These are phyloP conservation scores for Atractosteus spatula DNA, from an alignment of 2,113 vertebrate species.

Conservation along the genomic window DNA sequence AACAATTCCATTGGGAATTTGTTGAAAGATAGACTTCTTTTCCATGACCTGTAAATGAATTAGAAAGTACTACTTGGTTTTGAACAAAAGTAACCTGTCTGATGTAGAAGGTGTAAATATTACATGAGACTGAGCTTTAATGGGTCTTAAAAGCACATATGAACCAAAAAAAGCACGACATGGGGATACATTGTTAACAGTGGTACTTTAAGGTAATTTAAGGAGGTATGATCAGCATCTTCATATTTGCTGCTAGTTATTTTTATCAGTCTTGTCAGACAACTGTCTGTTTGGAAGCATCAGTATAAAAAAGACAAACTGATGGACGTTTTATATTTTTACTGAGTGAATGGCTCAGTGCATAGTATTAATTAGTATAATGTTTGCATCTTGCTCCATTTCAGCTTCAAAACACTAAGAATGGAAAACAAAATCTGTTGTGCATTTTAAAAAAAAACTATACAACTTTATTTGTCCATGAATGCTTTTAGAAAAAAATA, in stretches of 20 bases:
- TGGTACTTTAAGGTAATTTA: conserved; percentile 14
- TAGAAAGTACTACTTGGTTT: conserved; percentile 30
- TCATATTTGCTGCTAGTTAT: conserved; percentile 8
- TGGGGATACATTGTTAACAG: conserved; percentile 11
- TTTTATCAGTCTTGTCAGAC: neutral
- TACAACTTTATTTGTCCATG: too few species aligned
- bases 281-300: neutral
- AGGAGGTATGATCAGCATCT: conserved; percentile 14
- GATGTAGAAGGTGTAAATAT: conserved; percentile 60
- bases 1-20: conserved; percentile 14
- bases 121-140: conserved; percentile 58
- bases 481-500: too few species aligned
- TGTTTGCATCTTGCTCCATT: too few species aligned
- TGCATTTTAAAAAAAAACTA: too few species aligned
- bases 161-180: conserved; percentile 33
- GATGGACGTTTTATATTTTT: neutral
- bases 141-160: conserved; percentile 46
- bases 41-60: conserved; percentile 23
- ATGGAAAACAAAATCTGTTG: neutral
- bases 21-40: conserved; percentile 11
- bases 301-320: neutral
- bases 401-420: too few species aligned
- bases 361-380: too few species aligned
- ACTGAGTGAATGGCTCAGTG: neutral
- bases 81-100: conserved; percentile 48